Conservation (phyloP, 2,888 invertebrate species). For the Lasioglossum lativentre region DNA sequence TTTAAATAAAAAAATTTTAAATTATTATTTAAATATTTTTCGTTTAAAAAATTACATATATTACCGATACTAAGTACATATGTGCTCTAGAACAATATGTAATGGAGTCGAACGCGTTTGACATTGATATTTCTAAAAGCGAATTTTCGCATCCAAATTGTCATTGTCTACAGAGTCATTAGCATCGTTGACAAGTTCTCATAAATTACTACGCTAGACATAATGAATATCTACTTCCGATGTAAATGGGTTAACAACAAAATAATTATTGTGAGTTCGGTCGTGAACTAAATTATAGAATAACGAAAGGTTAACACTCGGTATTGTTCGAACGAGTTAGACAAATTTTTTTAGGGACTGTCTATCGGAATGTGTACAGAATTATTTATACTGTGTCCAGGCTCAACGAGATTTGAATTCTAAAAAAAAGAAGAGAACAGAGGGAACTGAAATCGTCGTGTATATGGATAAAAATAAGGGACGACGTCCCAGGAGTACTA, state of each 20-base stretch:
- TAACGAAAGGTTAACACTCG: background rate
- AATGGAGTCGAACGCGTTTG: background rate
- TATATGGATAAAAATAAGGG: slow-evolving; percentile 62
- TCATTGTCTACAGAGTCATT: background rate
- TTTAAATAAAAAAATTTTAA: too few species aligned
- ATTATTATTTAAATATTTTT: background rate
- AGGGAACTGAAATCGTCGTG: slow-evolving; percentile 56
- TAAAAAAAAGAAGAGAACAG: slow-evolving; percentile 30
- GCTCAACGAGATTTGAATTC: slow-evolving; percentile 41
- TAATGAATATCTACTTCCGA: background rate
- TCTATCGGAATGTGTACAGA: slow-evolving; percentile 50
- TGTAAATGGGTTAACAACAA: background rate
- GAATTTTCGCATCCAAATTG: background rate
- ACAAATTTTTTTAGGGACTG: background rate
- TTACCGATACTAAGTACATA: background rate
- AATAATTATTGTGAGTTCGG: background rate
- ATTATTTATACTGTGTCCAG: slow-evolving; percentile 75
- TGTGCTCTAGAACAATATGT: background rate
- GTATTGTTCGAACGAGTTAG: background rate
- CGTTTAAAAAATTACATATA: background rate
- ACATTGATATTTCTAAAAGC: background rate
- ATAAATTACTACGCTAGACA: background rate
- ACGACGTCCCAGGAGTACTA: slow-evolving; percentile 75
- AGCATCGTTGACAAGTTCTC: background rate
- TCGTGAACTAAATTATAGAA: background rate